Percentiles rank a stretch among this genome's conserved stretches.
Evolutionary conservation across 2,888 invertebrate genomes (phyloP).

Genomic region (Chrysolina haemoptera): DNA sequence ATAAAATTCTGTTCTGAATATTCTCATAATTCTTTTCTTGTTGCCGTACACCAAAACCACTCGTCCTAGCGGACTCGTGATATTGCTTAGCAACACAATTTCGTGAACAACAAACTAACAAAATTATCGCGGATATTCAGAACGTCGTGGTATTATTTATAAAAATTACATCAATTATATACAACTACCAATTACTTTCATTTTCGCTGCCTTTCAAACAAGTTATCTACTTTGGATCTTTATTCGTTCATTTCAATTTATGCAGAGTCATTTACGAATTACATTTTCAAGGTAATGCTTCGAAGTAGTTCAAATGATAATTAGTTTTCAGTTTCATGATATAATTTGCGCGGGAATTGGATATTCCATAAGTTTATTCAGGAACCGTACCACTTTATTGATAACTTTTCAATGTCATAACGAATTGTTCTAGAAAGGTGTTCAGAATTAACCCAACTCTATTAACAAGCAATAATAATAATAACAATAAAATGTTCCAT

Average conservation of each 20-base stretch:
- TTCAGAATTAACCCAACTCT: too few species aligned
- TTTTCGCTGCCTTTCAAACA: neutral
- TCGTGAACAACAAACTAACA: too few species aligned
- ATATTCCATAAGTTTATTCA: neutral
- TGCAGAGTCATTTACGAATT: neutral
- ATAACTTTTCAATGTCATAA: neutral
- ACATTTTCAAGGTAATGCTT: neutral
- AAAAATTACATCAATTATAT: neutral
- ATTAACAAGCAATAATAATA: too few species aligned
- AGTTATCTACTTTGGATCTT: neutral
- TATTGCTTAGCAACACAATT: too few species aligned
- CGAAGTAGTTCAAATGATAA: neutral
- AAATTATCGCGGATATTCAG: too few species aligned
- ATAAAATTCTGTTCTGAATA: too few species aligned
- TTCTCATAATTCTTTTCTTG: too few species aligned
- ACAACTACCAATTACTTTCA: neutral
- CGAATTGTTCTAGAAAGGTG: neutral
- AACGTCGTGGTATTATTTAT: too few species aligned
- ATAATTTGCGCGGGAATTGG: neutral
- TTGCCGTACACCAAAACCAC: too few species aligned
- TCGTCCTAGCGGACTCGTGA: too few species aligned
- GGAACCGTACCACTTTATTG: neutral
- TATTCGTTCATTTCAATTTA: neutral
- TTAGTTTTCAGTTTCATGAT: neutral
- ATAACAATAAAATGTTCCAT: too few species aligned